phyloP scores from a whole-genome alignment of 2,797 vertebrate species.

The Molothrus ater region DNA sequence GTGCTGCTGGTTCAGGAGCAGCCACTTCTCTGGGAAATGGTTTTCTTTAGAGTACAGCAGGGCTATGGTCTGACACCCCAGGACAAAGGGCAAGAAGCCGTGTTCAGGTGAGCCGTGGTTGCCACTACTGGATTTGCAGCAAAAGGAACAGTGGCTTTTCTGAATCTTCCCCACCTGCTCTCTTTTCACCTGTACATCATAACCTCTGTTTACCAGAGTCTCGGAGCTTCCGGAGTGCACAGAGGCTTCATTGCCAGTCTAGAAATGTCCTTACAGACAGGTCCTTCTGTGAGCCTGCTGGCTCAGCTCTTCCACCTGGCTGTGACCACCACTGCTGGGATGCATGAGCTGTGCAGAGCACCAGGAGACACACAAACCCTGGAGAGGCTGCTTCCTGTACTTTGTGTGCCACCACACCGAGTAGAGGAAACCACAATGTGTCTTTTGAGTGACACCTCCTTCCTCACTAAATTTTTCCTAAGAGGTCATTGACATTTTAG shows the following conservation, averaged over 20 bases:
- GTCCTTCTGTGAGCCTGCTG: neutral
- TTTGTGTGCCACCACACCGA: rapidly evolving
- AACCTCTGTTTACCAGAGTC: neutral
- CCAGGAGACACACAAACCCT: neutral
- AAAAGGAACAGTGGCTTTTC: neutral
- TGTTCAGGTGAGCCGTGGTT: rapidly evolving
- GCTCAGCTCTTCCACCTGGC: neutral
- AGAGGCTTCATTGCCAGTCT: neutral
- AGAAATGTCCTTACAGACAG: neutral
- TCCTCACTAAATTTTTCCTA: neutral
- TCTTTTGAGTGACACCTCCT: neutral
- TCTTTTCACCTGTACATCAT: neutral
- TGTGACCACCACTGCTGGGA: neutral
- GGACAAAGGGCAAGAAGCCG: rapidly evolving
- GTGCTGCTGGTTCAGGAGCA: neutral
- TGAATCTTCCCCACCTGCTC: neutral
- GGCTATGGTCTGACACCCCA: neutral
- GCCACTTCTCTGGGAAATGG: neutral
- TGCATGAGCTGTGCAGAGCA: neutral
- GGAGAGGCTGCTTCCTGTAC: rapidly evolving
- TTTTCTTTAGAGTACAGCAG: neutral
- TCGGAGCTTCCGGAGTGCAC: rapidly evolving
- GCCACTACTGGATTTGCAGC: neutral
- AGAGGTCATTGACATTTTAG: rapidly evolving
- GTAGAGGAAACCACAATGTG: neutral